A percentile compares a stretch with the other conserved stretches of the same genome.
These are phyloP conservation scores for Mormyrus lacerda DNA, from an alignment of 2,113 vertebrate genomes.

Conservation along the genomic window DNA sequence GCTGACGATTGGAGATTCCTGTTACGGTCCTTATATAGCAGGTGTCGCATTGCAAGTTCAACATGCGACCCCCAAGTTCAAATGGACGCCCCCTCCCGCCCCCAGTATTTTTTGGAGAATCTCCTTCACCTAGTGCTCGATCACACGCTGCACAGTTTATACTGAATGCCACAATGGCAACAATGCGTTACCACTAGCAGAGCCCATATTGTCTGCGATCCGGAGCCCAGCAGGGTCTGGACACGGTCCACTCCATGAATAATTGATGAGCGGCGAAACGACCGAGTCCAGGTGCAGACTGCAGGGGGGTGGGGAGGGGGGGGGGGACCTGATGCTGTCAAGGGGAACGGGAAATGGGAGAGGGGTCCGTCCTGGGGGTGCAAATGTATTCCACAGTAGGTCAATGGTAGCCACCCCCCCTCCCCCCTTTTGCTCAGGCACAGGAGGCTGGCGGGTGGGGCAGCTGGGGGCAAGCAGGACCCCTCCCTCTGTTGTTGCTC, in stretches of 20 bases:
- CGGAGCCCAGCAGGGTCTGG: conserved; percentile 40
- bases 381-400: conserved; percentile 15
- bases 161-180: conserved; percentile 25
- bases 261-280: conserved; percentile 63
- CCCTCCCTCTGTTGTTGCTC: conserved; percentile 45
- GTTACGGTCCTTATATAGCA: conserved; percentile 53
- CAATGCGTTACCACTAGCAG: conserved; percentile 26
- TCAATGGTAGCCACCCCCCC: background rate
- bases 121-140: conserved; percentile 46
- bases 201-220: conserved; percentile 51
- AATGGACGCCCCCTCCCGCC: conserved; percentile 32
- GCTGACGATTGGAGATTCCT: conserved; percentile 41
- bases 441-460: conserved; percentile 42
- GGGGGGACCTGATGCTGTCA: conserved; percentile 27
- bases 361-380: conserved; percentile 31
- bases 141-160: conserved; percentile 27
- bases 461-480: conserved; percentile 49
- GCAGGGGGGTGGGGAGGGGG: conserved; percentile 14
- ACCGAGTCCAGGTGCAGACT: conserved; percentile 61
- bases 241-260: conserved; percentile 48
- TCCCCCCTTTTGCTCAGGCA: conserved; percentile 32
- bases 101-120: conserved; percentile 29
- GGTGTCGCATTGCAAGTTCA: conserved; percentile 55
- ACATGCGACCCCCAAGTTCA: conserved; percentile 41
- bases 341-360: background rate